A percentile compares a stretch with the other conserved stretches of the same genome.
These are phyloP conservation scores for Sebastes schlegelii DNA, from an alignment of 2,113 vertebrate species.

Conservation along the genomic window DNA sequence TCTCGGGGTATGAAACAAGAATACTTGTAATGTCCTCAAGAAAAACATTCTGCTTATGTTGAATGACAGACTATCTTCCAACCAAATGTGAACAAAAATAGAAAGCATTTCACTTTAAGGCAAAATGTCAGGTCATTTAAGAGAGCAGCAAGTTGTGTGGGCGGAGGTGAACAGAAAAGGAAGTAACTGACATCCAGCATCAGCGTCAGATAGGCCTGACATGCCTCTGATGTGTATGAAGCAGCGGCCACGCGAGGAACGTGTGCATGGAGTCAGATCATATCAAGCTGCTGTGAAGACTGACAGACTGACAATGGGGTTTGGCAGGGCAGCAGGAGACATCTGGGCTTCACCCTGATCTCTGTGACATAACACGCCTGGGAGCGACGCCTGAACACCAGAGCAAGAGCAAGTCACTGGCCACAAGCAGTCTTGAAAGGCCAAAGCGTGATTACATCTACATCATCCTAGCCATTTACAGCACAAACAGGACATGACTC, in stretches of 20 bases:
- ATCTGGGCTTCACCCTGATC: slow-evolving; percentile 71
- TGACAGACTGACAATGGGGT: slow-evolving; percentile 55
- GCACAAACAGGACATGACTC: slow-evolving; percentile 49
- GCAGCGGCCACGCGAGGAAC: not conserved
- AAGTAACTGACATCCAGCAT: slow-evolving; percentile 68
- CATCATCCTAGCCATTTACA: slow-evolving; percentile 44
- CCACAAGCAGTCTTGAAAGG: slow-evolving; percentile 64
- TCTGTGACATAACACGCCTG: slow-evolving; percentile 63
- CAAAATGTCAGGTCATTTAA: slow-evolving; percentile 59
- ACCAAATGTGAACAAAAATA: slow-evolving; percentile 41
- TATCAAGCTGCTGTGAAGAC: slow-evolving; percentile 65
- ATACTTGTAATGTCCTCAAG: not conserved
- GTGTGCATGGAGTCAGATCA: slow-evolving; percentile 62
- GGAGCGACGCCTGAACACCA: slow-evolving; percentile 51
- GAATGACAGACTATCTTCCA: not conserved
- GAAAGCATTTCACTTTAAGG: slow-evolving; percentile 23
- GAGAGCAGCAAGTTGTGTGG: slow-evolving; percentile 40
- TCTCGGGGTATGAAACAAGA: not conserved
- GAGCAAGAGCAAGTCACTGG: slow-evolving; percentile 43
- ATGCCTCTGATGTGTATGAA: slow-evolving; percentile 39
- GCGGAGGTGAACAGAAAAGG: slow-evolving; percentile 34
- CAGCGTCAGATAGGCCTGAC: slow-evolving; percentile 55
- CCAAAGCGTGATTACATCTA: slow-evolving; percentile 54
- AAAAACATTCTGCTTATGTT: not conserved
- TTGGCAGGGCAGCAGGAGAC: slow-evolving; percentile 72